Evolutionary conservation across 2,888 invertebrate species (phyloP), one percentile per base, ranked within the genome.

Genomic region (Parapristionchus giblindavisi): DNA sequence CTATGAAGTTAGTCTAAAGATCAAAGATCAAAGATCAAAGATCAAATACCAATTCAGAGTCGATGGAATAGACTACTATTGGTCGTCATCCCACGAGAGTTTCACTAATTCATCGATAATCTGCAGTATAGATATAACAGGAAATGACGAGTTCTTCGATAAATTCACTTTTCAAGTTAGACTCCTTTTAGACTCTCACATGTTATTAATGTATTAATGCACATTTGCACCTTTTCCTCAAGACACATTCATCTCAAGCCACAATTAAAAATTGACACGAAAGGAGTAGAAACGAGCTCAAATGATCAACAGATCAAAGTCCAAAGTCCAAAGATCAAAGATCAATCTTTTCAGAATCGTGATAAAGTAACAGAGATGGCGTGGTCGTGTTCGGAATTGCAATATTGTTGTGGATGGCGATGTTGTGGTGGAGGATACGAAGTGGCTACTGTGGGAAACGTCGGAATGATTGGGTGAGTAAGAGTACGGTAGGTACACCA

Each of bases 41-140:
- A n/a, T n/a, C n/a, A n/a, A n/a, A n/a, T n/a, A n/a, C n/a, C n/a
- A 24, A 27, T 38, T 52, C 54, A 71, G 70, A n/a, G 70, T 56
- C n/a, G 70, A 71, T 29, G 56, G 56, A 21, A 27, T 71, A 24
- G 3, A 11, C 6, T 71, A 71, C 70, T 71, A 56, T 14, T 71
- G 70, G 70, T 54, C 56, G 29, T 14, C 70, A 3, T 17, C 21
- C 5, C 40, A 27, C 40, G 56, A 56, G 1, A 36, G 56, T 32
- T 4, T 38, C 1, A 17, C 38, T 0, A 17, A 29, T 0, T 56
- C 56, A 27, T 27, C 36, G 2, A 24, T 21, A 29, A 17, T 71
- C 3, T 68, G 70, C n/a, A 11, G 36, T 29, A 6, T 71, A 29
- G 6, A 36, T 8, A 36, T 56, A 1, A 56, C 38, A 8, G 8